A percentile compares a stretch with the other conserved stretches of the same genome.
Conservation (phyloP, 1,140 invertebrate species). For the Pissodes strobi region DNA sequence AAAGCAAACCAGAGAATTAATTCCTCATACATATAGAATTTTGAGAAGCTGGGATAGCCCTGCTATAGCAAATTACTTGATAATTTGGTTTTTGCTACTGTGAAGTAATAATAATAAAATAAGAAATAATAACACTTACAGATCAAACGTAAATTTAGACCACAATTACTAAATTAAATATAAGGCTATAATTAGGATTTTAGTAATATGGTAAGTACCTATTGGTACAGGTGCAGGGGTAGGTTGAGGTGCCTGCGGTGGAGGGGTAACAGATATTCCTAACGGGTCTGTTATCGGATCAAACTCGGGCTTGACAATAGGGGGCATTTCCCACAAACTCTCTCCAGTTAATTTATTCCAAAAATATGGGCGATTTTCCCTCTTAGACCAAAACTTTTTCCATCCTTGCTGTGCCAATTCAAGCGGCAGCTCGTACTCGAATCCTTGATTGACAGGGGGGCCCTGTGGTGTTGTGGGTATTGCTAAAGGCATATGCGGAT, state of each 20-base stretch:
- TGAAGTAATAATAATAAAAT: too few relatives aligned
- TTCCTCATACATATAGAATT: too few relatives aligned
- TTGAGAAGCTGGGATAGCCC: too few relatives aligned
- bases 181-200: too few relatives aligned
- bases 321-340: conserved; percentile 93
- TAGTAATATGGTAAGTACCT: too few relatives aligned
- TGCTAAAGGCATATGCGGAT: conserved; percentile 42
- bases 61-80: too few relatives aligned
- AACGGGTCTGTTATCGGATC: conserved; percentile 91
- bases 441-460: conserved; percentile 40
- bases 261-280: conserved; percentile 69
- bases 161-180: too few relatives aligned
- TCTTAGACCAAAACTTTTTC: conserved; percentile 95
- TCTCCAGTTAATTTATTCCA: conserved; percentile 96
- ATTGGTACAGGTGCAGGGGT: conserved; percentile 26
- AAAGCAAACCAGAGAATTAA: too few relatives aligned
- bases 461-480: conserved; percentile 52
- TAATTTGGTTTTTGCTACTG: too few relatives aligned
- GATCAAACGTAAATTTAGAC: too few relatives aligned
- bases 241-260: conserved; percentile 36
- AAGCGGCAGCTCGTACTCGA: conserved; percentile 72
- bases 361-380: conserved; percentile 93
- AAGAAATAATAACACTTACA: too few relatives aligned
- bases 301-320: conserved; percentile 71
- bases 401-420: conserved; percentile 92